Base-by-base conservation (phyloP, 2,113 vertebrate genomes). In the Chaetops frenatus region DNA sequence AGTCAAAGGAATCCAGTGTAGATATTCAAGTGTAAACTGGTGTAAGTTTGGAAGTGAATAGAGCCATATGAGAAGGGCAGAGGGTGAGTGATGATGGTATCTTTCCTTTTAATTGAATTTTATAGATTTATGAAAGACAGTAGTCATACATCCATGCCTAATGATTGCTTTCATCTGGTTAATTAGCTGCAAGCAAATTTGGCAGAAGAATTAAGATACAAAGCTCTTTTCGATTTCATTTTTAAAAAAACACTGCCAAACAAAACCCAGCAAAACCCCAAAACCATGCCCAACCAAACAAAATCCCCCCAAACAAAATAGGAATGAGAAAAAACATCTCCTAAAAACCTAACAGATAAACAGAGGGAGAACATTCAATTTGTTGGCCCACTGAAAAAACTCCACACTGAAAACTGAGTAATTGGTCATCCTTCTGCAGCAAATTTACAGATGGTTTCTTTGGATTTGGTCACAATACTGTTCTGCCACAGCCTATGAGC, bases 1-100 rank as follows among this genome's bases (percentile, higher is more conserved):
- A 47, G 27, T 31, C 58, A 24, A 38, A 82, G 38, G 27, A 67
- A 89, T 12, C 27, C 42, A 66, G 42, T 22, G 31, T 1, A 61
- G 18, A 25, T 38, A 66, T 12, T 25, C 20, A 42, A 42, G 20
- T 33, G n/a, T 35, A 54, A 44, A 38, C 8, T 44, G 15, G 4
- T 29, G 47, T 25, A 35, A 29, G 27, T 40, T 17, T 40, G 62
- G 28, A 47, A 69, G 16, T 10, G 29, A 44, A 11, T 1, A 57
- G 19, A 79, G n/a, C 27, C 2, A 1, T 5, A 40, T 27, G 28
- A 48, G 42, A 38, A 29, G 44, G 25, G 33, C 42, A 65, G 47
- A 48, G 22, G n/a, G 31, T 64, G 9, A 27, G 45, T 0, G 0
- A 10, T 65, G n/a, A 29, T 4, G 5, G 3, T 2, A 10, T 5